A percentile compares a stretch with the other conserved stretches of the same genome.
Evolutionary conservation across 2,113 vertebrate genomes (phyloP).

Genomic region (Okapia johnstoni): DNA sequence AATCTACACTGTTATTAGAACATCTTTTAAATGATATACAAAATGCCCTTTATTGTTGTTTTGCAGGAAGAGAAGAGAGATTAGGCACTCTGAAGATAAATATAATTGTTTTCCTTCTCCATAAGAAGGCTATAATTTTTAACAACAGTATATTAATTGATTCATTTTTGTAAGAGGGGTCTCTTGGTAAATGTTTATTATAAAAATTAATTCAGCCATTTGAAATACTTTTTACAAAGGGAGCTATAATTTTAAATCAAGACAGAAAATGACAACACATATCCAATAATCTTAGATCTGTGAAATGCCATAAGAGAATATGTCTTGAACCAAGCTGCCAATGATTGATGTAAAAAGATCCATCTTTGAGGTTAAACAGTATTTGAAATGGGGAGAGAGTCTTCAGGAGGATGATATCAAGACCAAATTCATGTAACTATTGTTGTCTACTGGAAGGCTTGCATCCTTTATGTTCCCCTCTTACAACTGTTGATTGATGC

Average conservation of each 20-base stretch:
- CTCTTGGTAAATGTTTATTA: neutral
- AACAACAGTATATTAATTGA: neutral
- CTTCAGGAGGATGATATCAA: neutral
- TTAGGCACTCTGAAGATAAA: neutral
- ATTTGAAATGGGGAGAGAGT: neutral
- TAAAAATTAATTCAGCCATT: slow-evolving; percentile 14
- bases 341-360: neutral
- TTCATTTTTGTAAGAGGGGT: neutral
- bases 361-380: neutral
- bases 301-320: neutral
- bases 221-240: neutral
- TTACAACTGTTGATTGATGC: neutral
- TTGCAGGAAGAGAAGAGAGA: neutral
- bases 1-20: neutral
- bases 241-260: neutral
- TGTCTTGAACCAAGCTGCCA: neutral
- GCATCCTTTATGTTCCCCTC: neutral
- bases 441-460: neutral
- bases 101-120: neutral
- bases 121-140: neutral
- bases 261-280: neutral
- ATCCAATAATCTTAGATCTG: neutral
- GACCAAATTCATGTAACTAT: neutral
- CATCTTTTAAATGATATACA: neutral
- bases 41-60: neutral